Conservation (phyloP, 1,140 invertebrate species). For the Parasteatoda tepidariorum region DNA sequence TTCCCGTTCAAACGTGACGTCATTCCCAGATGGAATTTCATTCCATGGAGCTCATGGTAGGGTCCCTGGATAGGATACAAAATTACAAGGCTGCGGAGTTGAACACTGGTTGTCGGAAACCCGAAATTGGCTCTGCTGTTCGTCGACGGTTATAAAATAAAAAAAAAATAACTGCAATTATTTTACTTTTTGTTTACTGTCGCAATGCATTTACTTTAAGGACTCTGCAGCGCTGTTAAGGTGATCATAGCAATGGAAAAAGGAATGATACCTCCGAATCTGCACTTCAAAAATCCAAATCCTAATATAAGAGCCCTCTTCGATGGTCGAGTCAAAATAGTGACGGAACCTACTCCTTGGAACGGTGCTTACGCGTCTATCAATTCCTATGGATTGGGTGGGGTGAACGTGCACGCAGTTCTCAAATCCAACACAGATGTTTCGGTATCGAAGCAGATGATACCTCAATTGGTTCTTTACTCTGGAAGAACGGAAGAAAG, state of each 20-base stretch:
- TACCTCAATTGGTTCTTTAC: conserved; percentile 80
- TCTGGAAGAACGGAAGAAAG: conserved; percentile 88
- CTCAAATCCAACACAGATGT: conserved; percentile 76
- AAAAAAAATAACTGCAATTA: too few species aligned
- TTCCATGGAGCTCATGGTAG: too few species aligned
- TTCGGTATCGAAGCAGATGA: conserved; percentile 70
- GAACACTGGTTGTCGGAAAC: too few species aligned
- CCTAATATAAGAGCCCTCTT: conserved; percentile 85
- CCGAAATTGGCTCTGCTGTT: too few species aligned
- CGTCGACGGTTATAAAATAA: too few species aligned
- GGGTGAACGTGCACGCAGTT: conserved; percentile 93
- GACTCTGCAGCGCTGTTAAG: conserved; percentile 89
- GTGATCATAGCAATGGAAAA: conserved; percentile 89
- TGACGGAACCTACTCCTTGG: conserved; percentile 62
- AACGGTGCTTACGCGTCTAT: conserved; percentile 76
- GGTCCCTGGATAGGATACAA: too few species aligned
- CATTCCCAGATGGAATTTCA: too few species aligned
- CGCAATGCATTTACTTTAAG: conserved; percentile 69
- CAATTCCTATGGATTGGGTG: conserved; percentile 98
- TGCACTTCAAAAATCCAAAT: conserved; percentile 90
- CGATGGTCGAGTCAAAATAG: conserved; percentile 85
- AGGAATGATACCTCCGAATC: conserved; percentile 86
- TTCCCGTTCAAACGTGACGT: too few species aligned
- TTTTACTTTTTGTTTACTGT: too few species aligned
- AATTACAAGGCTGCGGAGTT: too few species aligned